Evolutionary conservation across 2,888 invertebrate species (phyloP).

Genomic region (Orthosia cruda): DNA sequence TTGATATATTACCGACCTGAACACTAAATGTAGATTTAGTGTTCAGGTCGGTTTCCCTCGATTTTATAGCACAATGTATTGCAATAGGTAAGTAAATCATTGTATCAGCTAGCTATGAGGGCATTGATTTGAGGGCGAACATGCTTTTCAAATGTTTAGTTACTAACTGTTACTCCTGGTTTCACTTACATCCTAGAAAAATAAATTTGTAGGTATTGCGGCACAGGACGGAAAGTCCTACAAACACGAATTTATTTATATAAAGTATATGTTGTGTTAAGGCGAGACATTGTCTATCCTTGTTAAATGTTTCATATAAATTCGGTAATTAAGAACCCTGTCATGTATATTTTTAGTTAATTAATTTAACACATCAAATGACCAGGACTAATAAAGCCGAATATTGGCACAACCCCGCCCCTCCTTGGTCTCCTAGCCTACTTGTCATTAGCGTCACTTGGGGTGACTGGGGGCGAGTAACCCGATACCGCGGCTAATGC

Average conservation of each 20-base stretch:
- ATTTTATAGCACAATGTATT: neutral
- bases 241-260: no score
- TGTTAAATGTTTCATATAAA: no score
- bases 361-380: neutral
- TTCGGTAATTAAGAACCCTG: no score
- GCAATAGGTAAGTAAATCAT: neutral
- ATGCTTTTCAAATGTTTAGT: neutral
- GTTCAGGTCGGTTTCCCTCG: no score
- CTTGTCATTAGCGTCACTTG: constrained; percentile 76
- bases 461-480: constrained; percentile 72
- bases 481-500: constrained; percentile 77
- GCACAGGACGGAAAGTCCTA: no score
- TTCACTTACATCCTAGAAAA: no score
- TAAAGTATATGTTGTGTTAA: no score
- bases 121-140: neutral
- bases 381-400: neutral
- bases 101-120: neutral
- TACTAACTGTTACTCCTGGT: neutral
- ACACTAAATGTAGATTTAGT: no score
- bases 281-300: no score
- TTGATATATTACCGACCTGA: no score
- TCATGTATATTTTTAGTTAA: no score
- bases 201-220: no score
- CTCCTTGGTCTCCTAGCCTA: constrained; percentile 68
- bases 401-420: neutral